Base-by-base conservation (phyloP, 2,888 invertebrate species). In the Esperia sulphurella region DNA sequence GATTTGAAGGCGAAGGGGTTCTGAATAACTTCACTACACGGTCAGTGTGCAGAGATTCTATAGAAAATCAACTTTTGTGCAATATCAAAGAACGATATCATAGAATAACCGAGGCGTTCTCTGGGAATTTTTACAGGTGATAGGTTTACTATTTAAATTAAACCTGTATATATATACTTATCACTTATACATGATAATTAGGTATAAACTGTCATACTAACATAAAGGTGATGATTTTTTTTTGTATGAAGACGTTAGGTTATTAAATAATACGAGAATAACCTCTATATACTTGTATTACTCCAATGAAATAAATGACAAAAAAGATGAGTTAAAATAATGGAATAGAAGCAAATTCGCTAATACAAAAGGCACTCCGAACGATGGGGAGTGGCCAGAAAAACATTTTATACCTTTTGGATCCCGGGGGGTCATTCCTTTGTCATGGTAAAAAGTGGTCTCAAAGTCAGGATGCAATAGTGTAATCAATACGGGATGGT, bases 401-500 rank as follows among this genome's bases (percentile, higher is more conserved):
- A 63, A 60, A 66, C 63, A 71, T 72, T 77, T 71, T 66, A 67
- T 68, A 69, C 65, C 58, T 39, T 71, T 68, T 61, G 55, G 54
- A 60, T 53, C 68, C 68, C 76, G 61, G 73, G 73, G 80, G 80
- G 78, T 75, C 74, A 71, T 45, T 49, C 70, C 54, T 69, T 84
- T 86, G 80, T 85, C 49, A 83, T 83, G 80, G 58, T 70, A 79
- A 82, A 76, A 56, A 57, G 52, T 58, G 56, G 63, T 54, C 59
- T 57, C 44, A 57, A 68, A 71, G 63, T 74, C 67, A 67, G 60
- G 71, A 75, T 71, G 69, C 73, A 69, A 72, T 62, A 69, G 71
- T 65, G 68, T 63, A 74, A 74, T 76, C 74, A 68, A 77, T 79
- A 72, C 59, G 52, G 55, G 53, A 58, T 57, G 57, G 54, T 60